These are phyloP conservation scores for Aulostomus chinensis DNA, from an alignment of 2,797 vertebrate species.

Conservation along the genomic window DNA sequence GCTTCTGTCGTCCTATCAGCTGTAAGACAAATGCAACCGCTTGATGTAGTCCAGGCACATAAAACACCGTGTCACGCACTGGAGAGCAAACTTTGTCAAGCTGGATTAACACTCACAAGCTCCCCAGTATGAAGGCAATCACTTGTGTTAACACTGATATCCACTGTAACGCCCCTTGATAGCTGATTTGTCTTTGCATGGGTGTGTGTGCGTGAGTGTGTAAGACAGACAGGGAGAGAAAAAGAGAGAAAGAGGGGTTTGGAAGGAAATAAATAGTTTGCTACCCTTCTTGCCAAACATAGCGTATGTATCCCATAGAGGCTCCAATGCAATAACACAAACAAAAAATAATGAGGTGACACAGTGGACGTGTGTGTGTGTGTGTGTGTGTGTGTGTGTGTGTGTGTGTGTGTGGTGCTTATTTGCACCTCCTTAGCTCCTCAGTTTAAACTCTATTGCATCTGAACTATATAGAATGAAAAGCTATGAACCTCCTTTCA, in stretches of 20 bases:
- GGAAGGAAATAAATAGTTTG: constrained; percentile 38
- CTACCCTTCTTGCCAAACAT: constrained; percentile 28
- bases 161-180: constrained; percentile 55
- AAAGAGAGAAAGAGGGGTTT: constrained; percentile 4
- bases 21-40: constrained; percentile 25
- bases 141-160: constrained; percentile 73
- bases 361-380: constrained; percentile 17
- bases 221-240: background rate
- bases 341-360: constrained; percentile 67
- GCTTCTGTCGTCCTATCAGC: constrained; percentile 24
- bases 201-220: constrained; percentile 20
- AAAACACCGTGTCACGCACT: constrained; percentile 45
- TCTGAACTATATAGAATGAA: constrained; percentile 15
- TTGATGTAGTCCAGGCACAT: too few relatives aligned
- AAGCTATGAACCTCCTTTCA: constrained; percentile 31
- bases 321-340: constrained; percentile 53
- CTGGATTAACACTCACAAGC: constrained; percentile 65
- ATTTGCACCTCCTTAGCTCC: constrained; percentile 49
- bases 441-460: constrained; percentile 34
- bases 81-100: constrained; percentile 62
- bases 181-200: constrained; percentile 46
- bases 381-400: constrained; percentile 4
- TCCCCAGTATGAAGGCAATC: constrained; percentile 65
- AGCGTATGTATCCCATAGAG: constrained; percentile 36
- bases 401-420: constrained; percentile 9